A percentile compares a stretch with the other conserved stretches of the same genome.
Conservation (phyloP, 2,888 invertebrate genomes). For the Koerneria pararmatus region DNA sequence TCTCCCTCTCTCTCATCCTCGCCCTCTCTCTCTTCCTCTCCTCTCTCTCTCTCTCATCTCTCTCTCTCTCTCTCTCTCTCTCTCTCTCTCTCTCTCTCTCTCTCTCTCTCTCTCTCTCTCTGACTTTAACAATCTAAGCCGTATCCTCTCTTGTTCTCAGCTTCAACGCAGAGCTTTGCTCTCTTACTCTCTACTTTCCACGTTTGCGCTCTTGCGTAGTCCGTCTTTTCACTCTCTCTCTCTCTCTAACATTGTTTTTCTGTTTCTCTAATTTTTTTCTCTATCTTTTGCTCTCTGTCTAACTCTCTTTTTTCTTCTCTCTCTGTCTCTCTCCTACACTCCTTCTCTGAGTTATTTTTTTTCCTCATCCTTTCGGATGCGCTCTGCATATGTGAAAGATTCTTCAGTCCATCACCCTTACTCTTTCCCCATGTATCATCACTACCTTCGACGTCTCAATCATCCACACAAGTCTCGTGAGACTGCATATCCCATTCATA, state of each 20-base stretch:
- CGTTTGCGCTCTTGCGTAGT: neutral
- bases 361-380: neutral
- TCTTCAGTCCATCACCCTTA: too few relatives aligned
- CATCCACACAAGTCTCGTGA: too few relatives aligned
- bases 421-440: too few relatives aligned
- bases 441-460: too few relatives aligned
- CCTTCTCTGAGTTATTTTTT: neutral
- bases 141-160: slow-evolving; percentile 7
- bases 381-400: too few relatives aligned
- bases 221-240: slow-evolving; percentile 4
- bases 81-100: slow-evolving; percentile 24
- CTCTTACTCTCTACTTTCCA: slow-evolving; percentile 17
- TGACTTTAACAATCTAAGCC: slow-evolving; percentile 10
- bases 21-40: too few relatives aligned
- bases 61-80: slow-evolving; percentile 7
- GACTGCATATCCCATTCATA: too few relatives aligned
- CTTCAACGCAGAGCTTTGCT: slow-evolving; percentile 11
- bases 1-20: slow-evolving; percentile 8
- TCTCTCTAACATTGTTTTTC: slow-evolving; percentile 2
- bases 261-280: neutral
- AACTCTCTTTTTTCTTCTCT: slow-evolving; percentile 10
- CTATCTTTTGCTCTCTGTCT: neutral
- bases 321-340: neutral
- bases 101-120: slow-evolving; percentile 21
- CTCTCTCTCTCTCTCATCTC: slow-evolving; percentile 16